phyloP scores from a whole-genome alignment of 2,888 invertebrate species.

The Netelia inedita region DNA sequence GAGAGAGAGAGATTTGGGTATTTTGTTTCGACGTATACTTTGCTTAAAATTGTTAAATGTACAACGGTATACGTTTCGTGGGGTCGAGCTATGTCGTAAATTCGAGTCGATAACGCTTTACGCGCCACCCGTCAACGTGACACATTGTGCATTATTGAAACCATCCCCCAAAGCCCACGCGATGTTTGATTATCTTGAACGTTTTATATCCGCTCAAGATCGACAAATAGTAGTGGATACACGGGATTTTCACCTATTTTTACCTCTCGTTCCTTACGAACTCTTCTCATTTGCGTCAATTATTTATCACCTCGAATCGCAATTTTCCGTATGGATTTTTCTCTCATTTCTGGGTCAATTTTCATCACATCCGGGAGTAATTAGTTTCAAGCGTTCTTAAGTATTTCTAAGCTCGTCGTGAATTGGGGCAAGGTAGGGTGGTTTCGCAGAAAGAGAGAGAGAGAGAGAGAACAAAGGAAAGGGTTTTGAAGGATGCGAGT shows the following conservation, averaged over 20 bases:
- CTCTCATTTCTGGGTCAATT: background rate
- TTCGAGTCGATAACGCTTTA: conserved; percentile 70
- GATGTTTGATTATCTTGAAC: conserved; percentile 45
- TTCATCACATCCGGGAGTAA: background rate
- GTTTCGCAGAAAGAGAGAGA: background rate
- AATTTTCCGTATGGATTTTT: background rate
- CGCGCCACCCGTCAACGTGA: conserved; percentile 66
- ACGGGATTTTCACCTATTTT: too few species aligned
- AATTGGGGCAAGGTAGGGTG: background rate
- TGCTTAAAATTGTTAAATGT: background rate
- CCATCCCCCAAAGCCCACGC: conserved; percentile 32
- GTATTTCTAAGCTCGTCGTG: background rate
- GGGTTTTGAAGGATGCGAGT: conserved; percentile 21
- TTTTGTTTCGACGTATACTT: background rate
- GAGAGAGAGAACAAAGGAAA: background rate
- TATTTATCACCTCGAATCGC: background rate
- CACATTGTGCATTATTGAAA: conserved; percentile 71
- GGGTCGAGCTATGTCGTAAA: conserved; percentile 35
- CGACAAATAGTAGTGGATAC: too few species aligned
- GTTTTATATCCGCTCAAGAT: background rate
- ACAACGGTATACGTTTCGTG: background rate
- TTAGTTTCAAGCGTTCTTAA: conserved; percentile 7
- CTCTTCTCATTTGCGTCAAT: background rate
- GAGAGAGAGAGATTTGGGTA: background rate
- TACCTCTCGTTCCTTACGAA: background rate